Evolutionary conservation across 2,113 vertebrate genomes (phyloP), one percentile per base, ranked within the genome.

Genomic region (Sebastes fasciatus): DNA sequence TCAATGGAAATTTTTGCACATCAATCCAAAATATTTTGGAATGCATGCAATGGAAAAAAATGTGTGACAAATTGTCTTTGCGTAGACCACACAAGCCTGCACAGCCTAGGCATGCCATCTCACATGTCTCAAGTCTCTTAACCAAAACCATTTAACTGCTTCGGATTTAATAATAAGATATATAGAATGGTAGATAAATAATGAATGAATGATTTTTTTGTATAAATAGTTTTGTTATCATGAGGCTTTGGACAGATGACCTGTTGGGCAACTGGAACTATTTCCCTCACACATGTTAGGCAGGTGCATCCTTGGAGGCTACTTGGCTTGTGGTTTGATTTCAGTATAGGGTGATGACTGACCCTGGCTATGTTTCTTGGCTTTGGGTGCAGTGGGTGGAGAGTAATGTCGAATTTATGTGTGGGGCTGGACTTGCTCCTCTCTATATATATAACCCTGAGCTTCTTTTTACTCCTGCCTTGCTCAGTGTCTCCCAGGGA

Each of bases 391-490:
- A 85, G 87, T 83, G 85, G 92, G 89, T 81, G 89, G 85, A 64
- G 92, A 82, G 52, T 79, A 46, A 72, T 70, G 62, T 80, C 1
- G 5, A 55, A 55, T 83, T 57, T 73, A 76, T 78, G 68, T 72
- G 60, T 42, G 40, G 72, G 83, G 82, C 73, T 72, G 86, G 78
- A 57, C 83, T 2, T 62, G 70, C 79, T 68, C 77, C 48, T 43
- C 11, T 55, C 43, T 90, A 76, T 93, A 91, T 90, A 94, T 93
- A 94, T 72, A 90, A 85, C 83, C 52, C 76, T 3, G 13, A 23
- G 42, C 16, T 60, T 64, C 58, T 51, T 61, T 82, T 43, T 57
- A 10, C 66, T 89, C 89, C 79, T 81, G 93, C 78, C 85, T 91
- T 90, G 82, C 89, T 79, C 84, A 49, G 83, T 82, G 82, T 85